A percentile compares a stretch with the other conserved stretches of the same genome.
These are phyloP conservation scores for Halcyon malimbica DNA, from an alignment of 2,113 vertebrate genomes.

Conservation along the genomic window DNA sequence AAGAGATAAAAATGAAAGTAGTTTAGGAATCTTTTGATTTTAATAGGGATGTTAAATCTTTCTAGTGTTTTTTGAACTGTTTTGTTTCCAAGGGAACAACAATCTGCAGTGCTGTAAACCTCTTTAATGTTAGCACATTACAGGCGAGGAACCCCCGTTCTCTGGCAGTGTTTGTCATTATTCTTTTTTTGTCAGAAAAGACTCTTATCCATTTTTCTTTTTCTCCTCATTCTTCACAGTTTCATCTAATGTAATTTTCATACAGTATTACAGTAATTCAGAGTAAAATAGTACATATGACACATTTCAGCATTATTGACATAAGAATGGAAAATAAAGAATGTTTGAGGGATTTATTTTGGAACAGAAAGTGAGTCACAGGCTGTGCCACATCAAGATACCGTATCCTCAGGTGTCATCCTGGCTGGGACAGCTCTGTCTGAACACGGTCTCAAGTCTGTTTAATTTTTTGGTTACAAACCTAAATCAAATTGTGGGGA, in stretches of 20 bases:
- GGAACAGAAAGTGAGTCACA: not conserved
- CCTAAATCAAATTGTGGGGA: not conserved
- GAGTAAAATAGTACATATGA: not conserved
- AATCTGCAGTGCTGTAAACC: slow-evolving; percentile 24
- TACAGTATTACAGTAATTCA: not conserved
- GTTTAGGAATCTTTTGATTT: slow-evolving; percentile 5
- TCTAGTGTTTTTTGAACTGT: slow-evolving; percentile 17
- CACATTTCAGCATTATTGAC: not conserved
- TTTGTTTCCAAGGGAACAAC: slow-evolving; percentile 74
- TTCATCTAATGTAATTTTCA: not conserved
- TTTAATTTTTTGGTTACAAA: not conserved
- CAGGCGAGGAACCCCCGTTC: not conserved
- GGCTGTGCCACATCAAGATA: not conserved
- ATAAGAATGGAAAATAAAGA: not conserved
- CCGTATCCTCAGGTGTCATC: not conserved
- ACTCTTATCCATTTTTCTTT: not conserved
- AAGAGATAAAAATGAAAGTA: not conserved
- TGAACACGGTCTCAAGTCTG: not conserved
- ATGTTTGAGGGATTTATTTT: not conserved
- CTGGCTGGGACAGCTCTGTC: not conserved
- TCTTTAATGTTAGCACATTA: slow-evolving; percentile 1
- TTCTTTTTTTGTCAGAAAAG: not conserved
- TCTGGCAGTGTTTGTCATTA: not conserved
- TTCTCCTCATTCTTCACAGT: not conserved
- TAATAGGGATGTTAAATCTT: slow-evolving; percentile 49